phyloP scores from a whole-genome alignment of 2,113 vertebrate species.

The Butastur rufipennis region DNA sequence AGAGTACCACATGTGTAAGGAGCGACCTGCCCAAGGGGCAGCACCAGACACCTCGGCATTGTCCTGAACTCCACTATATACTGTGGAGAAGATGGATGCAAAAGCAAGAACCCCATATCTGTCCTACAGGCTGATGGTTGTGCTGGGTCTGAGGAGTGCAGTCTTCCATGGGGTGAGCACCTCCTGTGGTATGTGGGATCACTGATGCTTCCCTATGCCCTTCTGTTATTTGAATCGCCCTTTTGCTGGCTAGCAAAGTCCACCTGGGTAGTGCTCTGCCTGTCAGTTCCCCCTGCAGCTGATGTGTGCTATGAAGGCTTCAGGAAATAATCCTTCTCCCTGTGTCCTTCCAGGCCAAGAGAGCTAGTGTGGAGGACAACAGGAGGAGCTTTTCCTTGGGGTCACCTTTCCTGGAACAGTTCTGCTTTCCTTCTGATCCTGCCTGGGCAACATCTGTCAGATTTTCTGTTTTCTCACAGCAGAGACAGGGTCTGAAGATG shows the following conservation, averaged over 20 bases:
- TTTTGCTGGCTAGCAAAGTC: not conserved
- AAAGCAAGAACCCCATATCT: not conserved
- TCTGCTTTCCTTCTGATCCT: not conserved
- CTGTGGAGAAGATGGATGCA: not conserved
- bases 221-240: not conserved
- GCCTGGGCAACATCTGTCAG: not conserved
- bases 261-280: not conserved
- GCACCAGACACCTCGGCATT: fast-evolving
- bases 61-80: fast-evolving
- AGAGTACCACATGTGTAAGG: not conserved
- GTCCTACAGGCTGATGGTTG: not conserved
- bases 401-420: not conserved
- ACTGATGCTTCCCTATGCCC: not conserved
- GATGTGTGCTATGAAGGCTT: not conserved
- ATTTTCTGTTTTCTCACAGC: not conserved
- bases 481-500: not conserved
- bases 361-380: not conserved
- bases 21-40: not conserved
- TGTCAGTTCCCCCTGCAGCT: not conserved
- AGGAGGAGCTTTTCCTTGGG: not conserved
- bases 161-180: not conserved
- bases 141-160: not conserved
- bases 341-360: not conserved
- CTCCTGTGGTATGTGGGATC: not conserved
- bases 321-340: not conserved